These are phyloP conservation scores for Nyleta sp. DNA, from an alignment of 2,888 invertebrate species.

Conservation along the genomic window DNA sequence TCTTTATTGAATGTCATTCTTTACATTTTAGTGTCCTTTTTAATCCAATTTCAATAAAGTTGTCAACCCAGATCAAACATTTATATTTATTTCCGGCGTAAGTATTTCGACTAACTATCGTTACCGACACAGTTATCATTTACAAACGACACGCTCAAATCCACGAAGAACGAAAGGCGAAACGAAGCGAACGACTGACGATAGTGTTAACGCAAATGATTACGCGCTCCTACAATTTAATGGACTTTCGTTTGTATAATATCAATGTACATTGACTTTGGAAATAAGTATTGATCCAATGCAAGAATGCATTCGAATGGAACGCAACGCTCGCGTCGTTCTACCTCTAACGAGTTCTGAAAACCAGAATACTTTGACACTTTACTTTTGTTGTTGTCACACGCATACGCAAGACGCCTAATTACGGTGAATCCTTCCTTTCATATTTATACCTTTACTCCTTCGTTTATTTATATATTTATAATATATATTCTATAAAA, in stretches of 20 bases:
- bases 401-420: conserved; percentile 26
- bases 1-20: no score
- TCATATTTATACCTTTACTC: conserved; percentile 47
- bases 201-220: no score
- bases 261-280: conserved; percentile 40
- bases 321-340: background rate
- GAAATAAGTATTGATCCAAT: conserved; percentile 11
- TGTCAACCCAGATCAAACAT: no score
- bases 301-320: conserved; percentile 7
- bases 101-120: no score
- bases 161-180: no score
- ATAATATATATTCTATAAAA: conserved; percentile 61
- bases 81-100: no score
- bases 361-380: conserved; percentile 42
- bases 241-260: conserved; percentile 26
- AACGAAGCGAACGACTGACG: no score
- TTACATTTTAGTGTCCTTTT: no score
- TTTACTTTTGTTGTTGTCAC: conserved; percentile 9
- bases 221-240: conserved; percentile 13
- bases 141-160: no score
- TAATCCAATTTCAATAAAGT: no score
- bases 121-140: no score
- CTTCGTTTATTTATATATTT: conserved; percentile 59
- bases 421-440: conserved; percentile 24
- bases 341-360: conserved; percentile 1